Conservation (phyloP, 2,113 vertebrate species). For the Bubalus kerabau region DNA sequence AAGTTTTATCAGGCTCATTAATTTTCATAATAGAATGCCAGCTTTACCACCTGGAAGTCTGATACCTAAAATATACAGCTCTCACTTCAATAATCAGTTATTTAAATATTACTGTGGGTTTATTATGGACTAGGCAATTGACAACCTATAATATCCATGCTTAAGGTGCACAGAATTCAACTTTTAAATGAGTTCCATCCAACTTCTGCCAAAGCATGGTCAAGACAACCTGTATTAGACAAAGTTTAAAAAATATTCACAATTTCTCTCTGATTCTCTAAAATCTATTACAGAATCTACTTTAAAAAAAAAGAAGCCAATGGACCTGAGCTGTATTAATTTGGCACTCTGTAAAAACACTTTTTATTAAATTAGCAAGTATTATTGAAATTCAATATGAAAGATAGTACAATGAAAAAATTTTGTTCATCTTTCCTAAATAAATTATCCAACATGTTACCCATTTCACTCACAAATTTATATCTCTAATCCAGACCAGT, state of each 20-base stretch:
- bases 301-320: not conserved
- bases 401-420: not conserved
- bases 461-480: not conserved
- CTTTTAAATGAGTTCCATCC: not conserved
- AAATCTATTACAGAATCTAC: not conserved
- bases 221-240: not conserved
- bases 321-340: not conserved
- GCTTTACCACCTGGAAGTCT: not conserved
- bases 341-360: not conserved
- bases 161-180: not conserved
- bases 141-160: not conserved
- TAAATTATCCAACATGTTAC: not conserved
- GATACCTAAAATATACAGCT: not conserved
- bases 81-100: slow-evolving; percentile 10
- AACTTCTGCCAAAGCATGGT: slow-evolving; percentile 9
- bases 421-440: not conserved
- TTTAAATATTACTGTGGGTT: not conserved
- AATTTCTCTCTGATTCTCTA: not conserved
- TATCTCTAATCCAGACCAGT: not conserved
- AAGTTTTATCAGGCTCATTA: not conserved
- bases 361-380: slow-evolving; percentile 35
- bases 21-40: slow-evolving; percentile 23
- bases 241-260: not conserved
- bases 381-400: slow-evolving; percentile 3
- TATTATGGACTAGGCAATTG: not conserved